These are phyloP conservation scores for Drosophila baimaii DNA, from an alignment of 1,140 invertebrate species.

Conservation along the genomic window DNA sequence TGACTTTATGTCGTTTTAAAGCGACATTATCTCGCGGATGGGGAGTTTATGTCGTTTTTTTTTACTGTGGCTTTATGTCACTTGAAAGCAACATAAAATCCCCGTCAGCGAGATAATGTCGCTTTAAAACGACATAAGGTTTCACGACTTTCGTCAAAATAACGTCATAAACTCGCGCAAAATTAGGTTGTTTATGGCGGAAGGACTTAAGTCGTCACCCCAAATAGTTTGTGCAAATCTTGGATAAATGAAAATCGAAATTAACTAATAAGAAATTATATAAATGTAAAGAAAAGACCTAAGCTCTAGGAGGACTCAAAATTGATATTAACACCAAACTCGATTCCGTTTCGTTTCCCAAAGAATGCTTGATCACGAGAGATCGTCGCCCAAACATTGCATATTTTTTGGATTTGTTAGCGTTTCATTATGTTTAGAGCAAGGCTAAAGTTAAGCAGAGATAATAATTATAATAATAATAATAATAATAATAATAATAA, in stretches of 20 bases:
- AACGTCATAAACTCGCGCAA: no score
- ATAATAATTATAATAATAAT: conserved; percentile 42
- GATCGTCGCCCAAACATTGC: conserved; percentile 19
- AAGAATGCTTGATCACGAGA: conserved; percentile 1
- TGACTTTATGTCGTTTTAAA: no score
- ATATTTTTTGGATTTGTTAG: conserved; percentile 69
- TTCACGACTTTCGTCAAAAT: no score
- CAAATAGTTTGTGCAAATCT: no score
- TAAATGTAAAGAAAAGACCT: conserved; percentile 28
- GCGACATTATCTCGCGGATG: no score
- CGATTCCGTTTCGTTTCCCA: conserved; percentile 12
- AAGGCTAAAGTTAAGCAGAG: conserved; percentile 49
- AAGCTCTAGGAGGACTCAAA: conserved; percentile 13
- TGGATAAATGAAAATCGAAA: conserved; percentile 15
- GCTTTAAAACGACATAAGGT: no score
- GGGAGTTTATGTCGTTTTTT: no score
- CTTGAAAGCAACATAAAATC: no score
- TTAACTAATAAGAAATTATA: conserved; percentile 4
- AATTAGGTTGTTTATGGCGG: no score
- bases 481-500: conserved; percentile 25
- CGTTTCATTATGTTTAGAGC: conserved; percentile 48
- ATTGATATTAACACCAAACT: conserved; percentile 26
- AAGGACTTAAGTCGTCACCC: no score
- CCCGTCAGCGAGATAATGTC: no score
- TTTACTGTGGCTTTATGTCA: no score